phyloP scores from a whole-genome alignment of 1,140 invertebrate genomes.

The Phymastichus coffea region DNA sequence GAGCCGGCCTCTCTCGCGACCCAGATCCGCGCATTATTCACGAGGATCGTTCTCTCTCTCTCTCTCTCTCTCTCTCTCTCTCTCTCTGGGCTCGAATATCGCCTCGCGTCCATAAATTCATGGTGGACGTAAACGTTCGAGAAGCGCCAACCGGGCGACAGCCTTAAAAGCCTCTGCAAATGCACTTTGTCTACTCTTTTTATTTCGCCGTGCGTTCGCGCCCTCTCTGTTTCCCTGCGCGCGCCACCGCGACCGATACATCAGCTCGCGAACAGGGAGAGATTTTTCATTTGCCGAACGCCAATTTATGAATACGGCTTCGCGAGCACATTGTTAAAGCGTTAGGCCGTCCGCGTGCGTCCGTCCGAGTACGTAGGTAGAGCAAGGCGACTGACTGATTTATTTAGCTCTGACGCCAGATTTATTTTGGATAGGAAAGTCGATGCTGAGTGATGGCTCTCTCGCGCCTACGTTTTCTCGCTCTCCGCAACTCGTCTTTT shows the following conservation, averaged over 20 bases:
- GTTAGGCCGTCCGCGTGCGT: too few relatives aligned
- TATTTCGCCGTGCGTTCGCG: neutral
- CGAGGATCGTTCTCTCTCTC: too few relatives aligned
- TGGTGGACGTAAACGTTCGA: slow-evolving; percentile 14
- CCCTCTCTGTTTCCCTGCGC: too few relatives aligned
- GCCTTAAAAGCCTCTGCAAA: slow-evolving; percentile 19
- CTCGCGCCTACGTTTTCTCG: slow-evolving; percentile 28
- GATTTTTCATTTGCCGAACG: too few relatives aligned
- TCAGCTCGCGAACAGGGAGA: too few relatives aligned
- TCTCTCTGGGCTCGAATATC: slow-evolving; percentile 10
- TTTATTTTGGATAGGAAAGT: slow-evolving; percentile 50
- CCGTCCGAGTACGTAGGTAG: too few relatives aligned
- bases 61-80: too few relatives aligned
- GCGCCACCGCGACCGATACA: too few relatives aligned
- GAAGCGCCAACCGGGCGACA: slow-evolving; percentile 15
- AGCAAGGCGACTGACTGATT: slow-evolving; percentile 42
- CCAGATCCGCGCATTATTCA: slow-evolving; percentile 23
- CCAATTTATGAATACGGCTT: too few relatives aligned
- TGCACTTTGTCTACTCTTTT: neutral
- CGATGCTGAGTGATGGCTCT: slow-evolving; percentile 10
- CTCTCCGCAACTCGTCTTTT: too few relatives aligned
- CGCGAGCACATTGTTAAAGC: too few relatives aligned
- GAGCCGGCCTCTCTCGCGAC: slow-evolving; percentile 5
- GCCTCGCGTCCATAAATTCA: slow-evolving; percentile 21
- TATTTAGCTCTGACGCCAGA: slow-evolving; percentile 53